Evolutionary conservation across 2,888 invertebrate species (phyloP).

Genomic region (Byasa hedistus): DNA sequence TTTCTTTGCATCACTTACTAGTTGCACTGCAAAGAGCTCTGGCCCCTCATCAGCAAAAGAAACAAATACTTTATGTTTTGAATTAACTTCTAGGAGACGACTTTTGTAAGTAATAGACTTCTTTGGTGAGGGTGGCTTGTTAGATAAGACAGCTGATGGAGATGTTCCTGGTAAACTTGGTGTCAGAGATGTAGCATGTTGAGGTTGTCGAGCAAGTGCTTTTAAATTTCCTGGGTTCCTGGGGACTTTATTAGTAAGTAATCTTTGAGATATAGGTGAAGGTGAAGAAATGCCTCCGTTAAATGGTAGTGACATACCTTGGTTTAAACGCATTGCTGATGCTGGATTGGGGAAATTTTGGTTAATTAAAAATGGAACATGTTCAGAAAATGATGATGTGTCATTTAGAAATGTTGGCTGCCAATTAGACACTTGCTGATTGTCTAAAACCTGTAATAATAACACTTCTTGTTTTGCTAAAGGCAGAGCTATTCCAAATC

Average conservation of each 20-base stretch:
- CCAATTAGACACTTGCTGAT: slow-evolving; percentile 52
- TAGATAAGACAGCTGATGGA: slow-evolving; percentile 34
- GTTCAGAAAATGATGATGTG: slow-evolving; percentile 54
- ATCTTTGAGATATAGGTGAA: slow-evolving; percentile 59
- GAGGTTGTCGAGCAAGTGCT: slow-evolving; percentile 62
- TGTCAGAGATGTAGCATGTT: slow-evolving; percentile 40
- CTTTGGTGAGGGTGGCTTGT: slow-evolving; percentile 57
- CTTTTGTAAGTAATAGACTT: slow-evolving; percentile 79
- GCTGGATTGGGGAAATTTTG: slow-evolving; percentile 73
- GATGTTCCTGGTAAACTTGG: slow-evolving; percentile 36
- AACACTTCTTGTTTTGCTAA: slow-evolving; percentile 71
- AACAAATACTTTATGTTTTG: slow-evolving; percentile 84
- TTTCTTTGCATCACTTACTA: slow-evolving; percentile 80
- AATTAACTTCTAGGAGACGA: slow-evolving; percentile 63
- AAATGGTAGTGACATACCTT: slow-evolving; percentile 56
- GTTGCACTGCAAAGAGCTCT: slow-evolving; percentile 86
- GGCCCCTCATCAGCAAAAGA: slow-evolving; percentile 91
- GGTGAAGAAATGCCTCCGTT: slow-evolving; percentile 56
- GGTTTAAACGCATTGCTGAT: slow-evolving; percentile 66
- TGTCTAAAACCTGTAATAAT: slow-evolving; percentile 51
- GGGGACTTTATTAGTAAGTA: slow-evolving; percentile 57
- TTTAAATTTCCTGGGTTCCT: slow-evolving; percentile 60
- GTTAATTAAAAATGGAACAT: slow-evolving; percentile 67
- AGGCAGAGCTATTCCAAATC: slow-evolving; percentile 68
- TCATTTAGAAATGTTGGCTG: slow-evolving; percentile 53